Evolutionary conservation across 2,888 invertebrate species (phyloP).

Genomic region (Geophilus truncorum): DNA sequence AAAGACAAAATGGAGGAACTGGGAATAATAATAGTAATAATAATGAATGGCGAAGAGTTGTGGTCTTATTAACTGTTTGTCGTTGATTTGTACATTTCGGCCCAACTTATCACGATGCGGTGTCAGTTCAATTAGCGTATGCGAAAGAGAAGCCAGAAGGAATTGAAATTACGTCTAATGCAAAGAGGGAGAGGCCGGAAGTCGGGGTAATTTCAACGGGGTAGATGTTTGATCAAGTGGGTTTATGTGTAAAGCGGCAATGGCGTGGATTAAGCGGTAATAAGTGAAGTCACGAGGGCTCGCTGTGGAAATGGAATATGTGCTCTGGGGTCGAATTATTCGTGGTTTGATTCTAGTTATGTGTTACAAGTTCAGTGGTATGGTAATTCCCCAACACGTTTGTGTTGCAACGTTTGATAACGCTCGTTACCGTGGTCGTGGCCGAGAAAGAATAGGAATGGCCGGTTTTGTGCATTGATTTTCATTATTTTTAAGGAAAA

Average conservation of each 20-base stretch:
- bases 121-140: background rate
- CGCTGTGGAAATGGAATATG: slow-evolving; percentile 7
- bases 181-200: background rate
- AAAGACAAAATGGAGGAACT: background rate
- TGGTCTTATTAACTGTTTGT: too few relatives aligned
- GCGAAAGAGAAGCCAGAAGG: background rate
- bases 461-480: background rate
- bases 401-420: background rate
- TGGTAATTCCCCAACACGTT: background rate
- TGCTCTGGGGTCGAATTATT: slow-evolving; percentile 10
- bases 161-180: background rate
- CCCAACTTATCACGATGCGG: too few relatives aligned
- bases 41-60: too few relatives aligned
- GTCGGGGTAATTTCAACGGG: background rate
- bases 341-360: slow-evolving; percentile 24
- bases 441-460: background rate
- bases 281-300: slow-evolving; percentile 1
- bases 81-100: too few relatives aligned
- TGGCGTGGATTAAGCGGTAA: slow-evolving; percentile 2
- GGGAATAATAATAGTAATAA: too few relatives aligned
- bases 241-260: background rate
- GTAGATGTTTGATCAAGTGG: slow-evolving; percentile 22
- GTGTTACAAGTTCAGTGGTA: background rate
- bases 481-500: background rate
- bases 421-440: background rate